Percentiles rank a stretch among this genome's conserved stretches.
Evolutionary conservation across 2,113 vertebrate species (phyloP).

Genomic region (Myrmophylax atrothorax): DNA sequence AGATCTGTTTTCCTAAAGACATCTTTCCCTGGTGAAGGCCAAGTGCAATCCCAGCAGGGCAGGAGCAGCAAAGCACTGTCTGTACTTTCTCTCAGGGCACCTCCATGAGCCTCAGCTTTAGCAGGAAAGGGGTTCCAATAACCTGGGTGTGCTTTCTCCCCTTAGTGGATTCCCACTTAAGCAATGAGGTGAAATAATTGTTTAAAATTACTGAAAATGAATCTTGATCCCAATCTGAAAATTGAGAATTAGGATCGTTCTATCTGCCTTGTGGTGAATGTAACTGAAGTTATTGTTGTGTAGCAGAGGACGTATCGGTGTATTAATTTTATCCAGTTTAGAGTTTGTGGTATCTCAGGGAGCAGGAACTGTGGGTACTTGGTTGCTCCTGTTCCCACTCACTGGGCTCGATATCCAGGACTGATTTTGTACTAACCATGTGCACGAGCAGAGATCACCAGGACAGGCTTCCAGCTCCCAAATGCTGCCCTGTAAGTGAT

Average conservation of each 20-base stretch:
- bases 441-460: not conserved
- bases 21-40: not conserved
- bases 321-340: conserved; percentile 54
- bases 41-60: not conserved
- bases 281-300: conserved; percentile 48
- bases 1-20: not conserved
- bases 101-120: not conserved
- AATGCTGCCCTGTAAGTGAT: not conserved
- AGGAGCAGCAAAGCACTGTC: not conserved
- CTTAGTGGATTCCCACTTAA: not conserved
- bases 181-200: conserved; percentile 57
- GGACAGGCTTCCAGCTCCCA: not conserved
- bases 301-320: conserved; percentile 34
- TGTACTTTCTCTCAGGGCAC: not conserved
- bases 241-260: not conserved
- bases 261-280: conserved; percentile 63
- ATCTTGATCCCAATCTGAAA: conserved; percentile 38
- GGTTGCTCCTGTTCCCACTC: conserved; percentile 57
- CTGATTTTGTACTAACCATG: not conserved
- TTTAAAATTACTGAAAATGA: conserved; percentile 59
- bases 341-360: conserved; percentile 37
- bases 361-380: conserved; percentile 56
- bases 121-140: not conserved
- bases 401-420: conserved; percentile 49
- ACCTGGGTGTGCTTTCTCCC: not conserved